Conservation (phyloP, 2,113 vertebrate species). For the Crotalus tigris region DNA sequence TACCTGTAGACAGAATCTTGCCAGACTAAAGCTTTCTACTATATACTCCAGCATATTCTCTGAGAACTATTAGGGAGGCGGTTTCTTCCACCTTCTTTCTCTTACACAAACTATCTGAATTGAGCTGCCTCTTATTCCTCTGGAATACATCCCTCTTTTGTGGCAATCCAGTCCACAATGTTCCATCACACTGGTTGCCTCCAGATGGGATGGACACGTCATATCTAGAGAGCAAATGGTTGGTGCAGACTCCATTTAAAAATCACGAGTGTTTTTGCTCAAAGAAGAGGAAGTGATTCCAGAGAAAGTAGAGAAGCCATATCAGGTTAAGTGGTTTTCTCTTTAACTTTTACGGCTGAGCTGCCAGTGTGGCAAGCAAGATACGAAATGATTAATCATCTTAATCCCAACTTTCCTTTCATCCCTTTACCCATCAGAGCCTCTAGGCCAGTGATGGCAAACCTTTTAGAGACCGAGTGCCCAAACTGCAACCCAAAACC, state of each 20-base stretch:
- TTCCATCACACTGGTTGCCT: not conserved
- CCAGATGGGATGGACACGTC: not conserved
- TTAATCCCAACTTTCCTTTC: not conserved
- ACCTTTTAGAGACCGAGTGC: too few species aligned
- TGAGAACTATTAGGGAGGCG: not conserved
- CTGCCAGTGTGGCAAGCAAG: not conserved
- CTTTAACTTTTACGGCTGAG: not conserved
- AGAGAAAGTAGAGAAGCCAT: not conserved
- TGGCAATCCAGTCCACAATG: not conserved
- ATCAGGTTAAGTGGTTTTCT: not conserved
- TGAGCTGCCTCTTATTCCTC: not conserved
- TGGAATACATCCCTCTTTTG: not conserved
- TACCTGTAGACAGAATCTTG: not conserved
- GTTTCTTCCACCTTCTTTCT: not conserved
- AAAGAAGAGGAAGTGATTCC: not conserved
- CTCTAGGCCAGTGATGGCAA: too few species aligned
- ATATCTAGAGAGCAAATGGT: not conserved
- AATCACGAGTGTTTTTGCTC: not conserved
- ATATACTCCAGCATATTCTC: not conserved
- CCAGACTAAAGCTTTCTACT: not conserved
- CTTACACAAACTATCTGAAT: not conserved
- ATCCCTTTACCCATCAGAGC: too few species aligned
- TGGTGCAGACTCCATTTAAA: not conserved
- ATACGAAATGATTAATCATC: not conserved
- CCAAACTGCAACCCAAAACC: too few species aligned